phyloP scores from a whole-genome alignment of 2,888 invertebrate genomes.

The Lamellibrachia columna region DNA sequence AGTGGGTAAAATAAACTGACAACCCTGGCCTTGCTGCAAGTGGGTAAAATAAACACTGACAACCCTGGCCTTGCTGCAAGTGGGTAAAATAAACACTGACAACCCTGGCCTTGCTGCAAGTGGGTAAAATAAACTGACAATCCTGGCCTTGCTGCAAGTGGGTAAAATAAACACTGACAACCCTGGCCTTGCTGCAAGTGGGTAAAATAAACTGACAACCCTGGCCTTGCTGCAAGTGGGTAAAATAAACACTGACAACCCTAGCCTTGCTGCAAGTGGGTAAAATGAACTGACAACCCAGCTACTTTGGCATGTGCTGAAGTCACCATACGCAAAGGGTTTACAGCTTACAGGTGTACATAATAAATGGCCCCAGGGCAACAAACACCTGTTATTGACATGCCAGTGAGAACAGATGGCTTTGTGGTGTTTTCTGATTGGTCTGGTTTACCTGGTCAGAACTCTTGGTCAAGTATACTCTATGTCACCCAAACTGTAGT shows the following conservation, averaged over 20 bases:
- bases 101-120: background rate
- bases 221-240: too few species aligned
- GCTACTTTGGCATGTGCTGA: background rate
- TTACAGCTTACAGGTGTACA: background rate
- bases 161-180: too few species aligned
- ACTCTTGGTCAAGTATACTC: background rate
- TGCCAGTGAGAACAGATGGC: background rate
- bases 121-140: too few species aligned
- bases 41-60: too few species aligned
- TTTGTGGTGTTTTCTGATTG: background rate
- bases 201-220: too few species aligned
- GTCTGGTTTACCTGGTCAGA: background rate
- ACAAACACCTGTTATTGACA: background rate
- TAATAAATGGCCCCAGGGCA: background rate
- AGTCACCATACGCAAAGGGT: background rate
- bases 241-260: too few species aligned
- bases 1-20: too few species aligned
- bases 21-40: too few species aligned
- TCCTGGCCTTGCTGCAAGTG: too few species aligned
- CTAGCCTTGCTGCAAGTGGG: background rate
- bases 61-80: too few species aligned
- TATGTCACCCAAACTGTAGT: background rate
- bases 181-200: too few species aligned
- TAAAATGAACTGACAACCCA: background rate
- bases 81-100: background rate